Percentiles rank a stretch among this genome's conserved stretches.
Evolutionary conservation across 2,888 invertebrate genomes (phyloP).

Genomic region (Rhogogaster chlorosoma): DNA sequence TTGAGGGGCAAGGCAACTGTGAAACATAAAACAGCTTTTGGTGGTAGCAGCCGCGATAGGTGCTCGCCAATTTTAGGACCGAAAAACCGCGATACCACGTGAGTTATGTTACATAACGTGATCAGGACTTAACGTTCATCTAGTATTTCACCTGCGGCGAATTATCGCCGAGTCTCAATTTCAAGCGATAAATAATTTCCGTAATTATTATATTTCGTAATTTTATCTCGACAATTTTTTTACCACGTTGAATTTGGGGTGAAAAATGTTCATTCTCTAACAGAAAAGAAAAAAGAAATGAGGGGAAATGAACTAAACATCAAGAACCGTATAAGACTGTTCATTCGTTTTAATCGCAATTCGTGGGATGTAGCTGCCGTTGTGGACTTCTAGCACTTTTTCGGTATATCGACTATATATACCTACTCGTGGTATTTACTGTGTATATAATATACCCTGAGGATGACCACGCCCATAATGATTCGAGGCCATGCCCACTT

Average conservation of each 20-base stretch:
- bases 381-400: neutral
- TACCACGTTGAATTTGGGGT: neutral
- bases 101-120: constrained; percentile 6
- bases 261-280: neutral
- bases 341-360: neutral
- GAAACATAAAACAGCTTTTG: constrained; percentile 41
- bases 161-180: neutral
- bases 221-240: too few species aligned
- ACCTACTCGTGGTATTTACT: constrained; percentile 23
- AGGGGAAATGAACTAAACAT: neutral
- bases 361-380: neutral
- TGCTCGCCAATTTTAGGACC: neutral
- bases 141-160: neutral
- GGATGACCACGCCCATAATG: constrained; percentile 71
- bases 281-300: neutral
- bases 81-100: neutral
- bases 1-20: constrained; percentile 46
- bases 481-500: constrained; percentile 71
- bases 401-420: constrained; percentile 22
- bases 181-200: neutral
- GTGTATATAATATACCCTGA: constrained; percentile 30
- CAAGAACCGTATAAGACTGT: neutral
- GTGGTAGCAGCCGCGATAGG: constrained; percentile 10
- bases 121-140: neutral
- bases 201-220: too few species aligned